Evolutionary conservation across 2,113 vertebrate species (phyloP), one percentile per base, ranked within the genome.

Genomic region (Piprites chloris): DNA sequence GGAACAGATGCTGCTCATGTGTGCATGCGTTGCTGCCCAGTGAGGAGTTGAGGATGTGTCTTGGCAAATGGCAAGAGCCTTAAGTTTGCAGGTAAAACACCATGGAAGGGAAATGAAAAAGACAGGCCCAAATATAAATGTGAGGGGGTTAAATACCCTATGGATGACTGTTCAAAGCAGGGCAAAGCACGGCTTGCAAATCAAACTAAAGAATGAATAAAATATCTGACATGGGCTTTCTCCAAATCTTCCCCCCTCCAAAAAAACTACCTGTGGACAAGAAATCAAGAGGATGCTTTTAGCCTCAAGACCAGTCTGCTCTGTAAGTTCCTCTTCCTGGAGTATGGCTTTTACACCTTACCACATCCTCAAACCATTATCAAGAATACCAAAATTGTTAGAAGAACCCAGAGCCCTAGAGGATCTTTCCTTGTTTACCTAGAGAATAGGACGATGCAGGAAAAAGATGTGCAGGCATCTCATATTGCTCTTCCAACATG

Each of bases 1-100:
- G 88, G 76, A 97, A 69, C 95, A 96, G 96, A 89, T 96, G 96
- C 88, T 93, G 83, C 69, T 96, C 86, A 24, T 91, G 93, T 90
- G 83, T 94, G 56, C 73, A 30, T 62, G 61, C 6, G 0, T 46
- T 68, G 68, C 32, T 96, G 88, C 90, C 86, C 96, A 90, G 69
- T 82, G 90, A 96, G 87, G 87, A 93, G 82, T 2, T 94, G 68
- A 93, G 76, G 73, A 94, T 90, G 65, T 78, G 69, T 92, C 92
- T 92, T 92, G 90, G 80, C 86, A 94, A 93, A 82, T 68, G 88
- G 69, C 37, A 94, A 79, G 86, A 86, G 52, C 62, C 86, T 96
- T 85, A 96, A 94, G 88, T 90, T 63, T 82, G 62, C 58, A 96
- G 86, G 95, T 93, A 85, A 88, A 96, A 93, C 44, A 46, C 85